phyloP scores from a whole-genome alignment of 2,888 invertebrate genomes.

The Ethmia dodecea region DNA sequence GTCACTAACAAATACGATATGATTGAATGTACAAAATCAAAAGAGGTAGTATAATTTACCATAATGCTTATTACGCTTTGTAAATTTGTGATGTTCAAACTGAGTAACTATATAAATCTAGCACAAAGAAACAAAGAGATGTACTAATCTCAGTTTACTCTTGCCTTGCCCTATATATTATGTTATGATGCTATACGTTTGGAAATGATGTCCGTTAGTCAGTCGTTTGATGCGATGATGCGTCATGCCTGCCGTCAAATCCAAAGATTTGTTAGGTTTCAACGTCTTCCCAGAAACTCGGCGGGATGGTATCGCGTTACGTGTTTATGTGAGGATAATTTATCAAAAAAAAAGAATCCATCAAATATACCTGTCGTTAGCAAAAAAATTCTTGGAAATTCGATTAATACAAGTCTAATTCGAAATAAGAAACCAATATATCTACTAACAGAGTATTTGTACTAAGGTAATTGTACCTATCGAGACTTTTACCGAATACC shows the following conservation, averaged over 20 bases:
- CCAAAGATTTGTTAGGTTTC: background rate
- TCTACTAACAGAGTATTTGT: no score
- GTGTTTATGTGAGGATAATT: constrained; percentile 2
- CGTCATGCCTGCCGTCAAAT: constrained; percentile 1
- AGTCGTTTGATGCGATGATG: constrained; percentile 10
- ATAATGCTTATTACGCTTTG: no score
- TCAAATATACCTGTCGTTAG: background rate
- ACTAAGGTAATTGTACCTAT: no score
- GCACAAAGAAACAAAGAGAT: no score
- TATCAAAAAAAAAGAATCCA: constrained; percentile 2
- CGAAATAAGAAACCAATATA: no score
- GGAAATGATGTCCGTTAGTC: constrained; percentile 29
- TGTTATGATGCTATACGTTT: constrained; percentile 27
- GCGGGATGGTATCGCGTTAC: background rate
- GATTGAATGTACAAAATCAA: no score
- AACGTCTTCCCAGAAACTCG: constrained; percentile 6
- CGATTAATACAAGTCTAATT: no score
- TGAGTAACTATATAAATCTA: no score
- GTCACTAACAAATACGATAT: no score
- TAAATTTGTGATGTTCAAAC: no score
- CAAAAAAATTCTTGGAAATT: constrained; percentile 1
- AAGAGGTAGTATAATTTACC: no score
- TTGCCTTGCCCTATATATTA: constrained; percentile 27
- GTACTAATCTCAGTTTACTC: background rate
- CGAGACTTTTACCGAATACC: no score